phyloP scores from a whole-genome alignment of 2,113 vertebrate species.

The Dipodomys stephensi region DNA sequence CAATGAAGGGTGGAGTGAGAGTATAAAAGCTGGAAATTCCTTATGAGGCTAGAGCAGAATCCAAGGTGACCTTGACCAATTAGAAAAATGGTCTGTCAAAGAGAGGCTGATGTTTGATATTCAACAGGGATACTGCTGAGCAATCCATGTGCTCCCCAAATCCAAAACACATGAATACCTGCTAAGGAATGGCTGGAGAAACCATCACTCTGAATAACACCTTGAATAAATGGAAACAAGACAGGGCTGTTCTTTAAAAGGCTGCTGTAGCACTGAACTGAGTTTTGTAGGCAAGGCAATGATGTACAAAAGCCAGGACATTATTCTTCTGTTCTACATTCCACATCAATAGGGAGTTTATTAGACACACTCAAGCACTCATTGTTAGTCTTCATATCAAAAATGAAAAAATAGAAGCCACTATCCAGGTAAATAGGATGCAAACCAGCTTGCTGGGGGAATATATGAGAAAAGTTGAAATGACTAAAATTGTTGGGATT shows the following conservation, averaged over 20 bases:
- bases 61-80: slow-evolving; percentile 77
- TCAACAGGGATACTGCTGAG: slow-evolving; percentile 72
- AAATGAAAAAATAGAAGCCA: slow-evolving; percentile 51
- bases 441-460: slow-evolving; percentile 20
- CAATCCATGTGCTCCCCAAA: slow-evolving; percentile 69
- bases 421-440: slow-evolving; percentile 45
- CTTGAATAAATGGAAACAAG: slow-evolving; percentile 78
- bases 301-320: slow-evolving; percentile 55
- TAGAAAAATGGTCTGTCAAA: slow-evolving; percentile 80
- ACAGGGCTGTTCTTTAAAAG: slow-evolving; percentile 65
- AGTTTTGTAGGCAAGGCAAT: slow-evolving; percentile 60
- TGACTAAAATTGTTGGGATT: slow-evolving; percentile 23
- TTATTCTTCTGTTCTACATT: slow-evolving; percentile 50
- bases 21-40: slow-evolving; percentile 74
- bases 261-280: slow-evolving; percentile 22
- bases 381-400: slow-evolving; percentile 52
- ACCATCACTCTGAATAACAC: slow-evolving; percentile 76
- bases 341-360: slow-evolving; percentile 55
- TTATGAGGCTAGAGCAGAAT: slow-evolving; percentile 63
- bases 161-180: slow-evolving; percentile 80
- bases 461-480: slow-evolving; percentile 47
- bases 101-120: slow-evolving; percentile 77
- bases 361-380: slow-evolving; percentile 37
- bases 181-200: slow-evolving; percentile 78
- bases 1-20: background rate